Evolutionary conservation across 2,113 vertebrate genomes (phyloP).

Genomic region (Entomyzon cyanotis): DNA sequence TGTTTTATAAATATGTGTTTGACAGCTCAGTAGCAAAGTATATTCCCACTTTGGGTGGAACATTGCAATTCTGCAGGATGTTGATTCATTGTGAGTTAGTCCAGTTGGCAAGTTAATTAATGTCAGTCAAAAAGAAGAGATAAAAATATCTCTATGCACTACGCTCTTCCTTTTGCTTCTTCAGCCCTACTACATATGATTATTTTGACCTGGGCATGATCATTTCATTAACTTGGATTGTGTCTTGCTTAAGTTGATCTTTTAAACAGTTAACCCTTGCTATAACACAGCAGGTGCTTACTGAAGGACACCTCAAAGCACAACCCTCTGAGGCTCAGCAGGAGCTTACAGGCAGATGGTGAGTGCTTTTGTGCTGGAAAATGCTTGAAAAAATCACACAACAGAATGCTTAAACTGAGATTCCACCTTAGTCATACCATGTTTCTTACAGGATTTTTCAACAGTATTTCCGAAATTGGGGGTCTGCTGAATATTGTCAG

Average conservation of each 20-base stretch:
- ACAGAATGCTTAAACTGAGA: not conserved
- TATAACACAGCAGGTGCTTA: not conserved
- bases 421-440: not conserved
- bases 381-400: not conserved
- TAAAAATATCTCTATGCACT: not conserved
- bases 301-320: not conserved
- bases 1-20: not conserved
- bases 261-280: not conserved
- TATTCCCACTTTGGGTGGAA: not conserved
- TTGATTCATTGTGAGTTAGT: slow-evolving; percentile 4
- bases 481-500: not conserved
- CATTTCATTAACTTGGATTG: not conserved
- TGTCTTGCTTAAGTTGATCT: not conserved
- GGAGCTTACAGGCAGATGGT: not conserved
- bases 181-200: not conserved
- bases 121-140: not conserved
- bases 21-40: not conserved
- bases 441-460: not conserved
- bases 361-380: not conserved
- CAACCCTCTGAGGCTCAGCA: not conserved
- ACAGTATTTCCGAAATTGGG: not conserved
- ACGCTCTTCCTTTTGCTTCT: not conserved
- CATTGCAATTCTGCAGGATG: not conserved
- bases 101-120: slow-evolving; percentile 32
- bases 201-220: not conserved